Conservation (phyloP, 2,888 invertebrate genomes). For the Caprella mutica region DNA sequence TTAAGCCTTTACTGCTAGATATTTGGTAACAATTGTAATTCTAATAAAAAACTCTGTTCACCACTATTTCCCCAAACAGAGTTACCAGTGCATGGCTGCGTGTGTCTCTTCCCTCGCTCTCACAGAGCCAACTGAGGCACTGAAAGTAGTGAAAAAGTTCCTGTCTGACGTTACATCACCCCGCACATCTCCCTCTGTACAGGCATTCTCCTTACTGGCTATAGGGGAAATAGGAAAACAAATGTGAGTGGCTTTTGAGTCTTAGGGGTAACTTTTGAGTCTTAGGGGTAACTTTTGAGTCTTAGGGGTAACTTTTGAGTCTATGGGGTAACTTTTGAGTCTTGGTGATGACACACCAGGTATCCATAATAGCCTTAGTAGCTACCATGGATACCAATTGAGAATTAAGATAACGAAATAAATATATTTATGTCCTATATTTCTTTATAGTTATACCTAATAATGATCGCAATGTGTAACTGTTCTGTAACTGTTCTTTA, state of each 20-base stretch:
- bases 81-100: slow-evolving; percentile 91
- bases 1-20: no score
- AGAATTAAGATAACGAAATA: no score
- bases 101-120: slow-evolving; percentile 88
- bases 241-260: slow-evolving; percentile 51
- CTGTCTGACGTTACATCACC: slow-evolving; percentile 59
- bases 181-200: slow-evolving; percentile 53
- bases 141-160: slow-evolving; percentile 52
- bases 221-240: slow-evolving; percentile 95
- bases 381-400: no score
- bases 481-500: no score
- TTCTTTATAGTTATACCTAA: no score
- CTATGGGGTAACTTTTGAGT: neutral
- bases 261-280: neutral
- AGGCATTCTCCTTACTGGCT: slow-evolving; percentile 83
- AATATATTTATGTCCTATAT: no score
- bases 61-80: slow-evolving; percentile 44
- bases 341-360: no score
- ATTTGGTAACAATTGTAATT: no score
- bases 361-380: no score
- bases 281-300: neutral
- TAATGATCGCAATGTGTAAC: neutral
- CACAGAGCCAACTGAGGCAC: slow-evolving; percentile 59
- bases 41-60: neutral
- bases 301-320: neutral